These are phyloP conservation scores for Macropodus opercularis DNA, from an alignment of 2,797 vertebrate species.

Conservation along the genomic window DNA sequence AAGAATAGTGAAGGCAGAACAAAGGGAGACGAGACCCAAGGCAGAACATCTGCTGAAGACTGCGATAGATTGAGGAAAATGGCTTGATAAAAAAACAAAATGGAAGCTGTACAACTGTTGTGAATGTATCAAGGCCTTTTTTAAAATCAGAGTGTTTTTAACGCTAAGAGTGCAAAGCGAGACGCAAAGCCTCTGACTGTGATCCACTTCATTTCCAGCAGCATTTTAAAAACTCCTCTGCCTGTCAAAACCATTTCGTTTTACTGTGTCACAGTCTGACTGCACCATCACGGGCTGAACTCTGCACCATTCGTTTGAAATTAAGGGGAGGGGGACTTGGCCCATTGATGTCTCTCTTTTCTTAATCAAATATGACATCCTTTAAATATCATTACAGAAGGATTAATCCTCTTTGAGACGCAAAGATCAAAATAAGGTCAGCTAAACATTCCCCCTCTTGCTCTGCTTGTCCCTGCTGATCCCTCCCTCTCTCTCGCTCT, in stretches of 20 bases:
- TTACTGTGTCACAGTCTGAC: conserved; percentile 23
- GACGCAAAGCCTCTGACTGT: background rate
- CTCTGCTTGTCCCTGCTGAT: conserved; percentile 45
- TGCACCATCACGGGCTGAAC: conserved; percentile 20
- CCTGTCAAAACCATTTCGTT: conserved; percentile 33
- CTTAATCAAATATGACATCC: conserved; percentile 61
- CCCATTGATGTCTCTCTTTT: conserved; percentile 45
- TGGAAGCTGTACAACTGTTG: background rate
- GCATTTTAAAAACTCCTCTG: conserved; percentile 33
- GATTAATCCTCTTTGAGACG: conserved; percentile 67
- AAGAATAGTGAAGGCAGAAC: background rate
- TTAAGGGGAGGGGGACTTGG: background rate
- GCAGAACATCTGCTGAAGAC: background rate
- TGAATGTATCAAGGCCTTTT: conserved; percentile 5
- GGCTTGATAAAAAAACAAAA: background rate
- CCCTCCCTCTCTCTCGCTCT: conserved; percentile 32
- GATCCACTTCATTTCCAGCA: conserved; percentile 3
- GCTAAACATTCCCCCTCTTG: conserved; percentile 53
- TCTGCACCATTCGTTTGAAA: conserved; percentile 27
- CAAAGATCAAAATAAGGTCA: conserved; percentile 73
- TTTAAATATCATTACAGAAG: conserved; percentile 67
- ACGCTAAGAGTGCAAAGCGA: too few species aligned
- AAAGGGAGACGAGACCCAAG: background rate
- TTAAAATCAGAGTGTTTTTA: too few species aligned
- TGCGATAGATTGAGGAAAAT: background rate